phyloP scores from a whole-genome alignment of 2,113 vertebrate species.

The Proterorhinus semilunaris region DNA sequence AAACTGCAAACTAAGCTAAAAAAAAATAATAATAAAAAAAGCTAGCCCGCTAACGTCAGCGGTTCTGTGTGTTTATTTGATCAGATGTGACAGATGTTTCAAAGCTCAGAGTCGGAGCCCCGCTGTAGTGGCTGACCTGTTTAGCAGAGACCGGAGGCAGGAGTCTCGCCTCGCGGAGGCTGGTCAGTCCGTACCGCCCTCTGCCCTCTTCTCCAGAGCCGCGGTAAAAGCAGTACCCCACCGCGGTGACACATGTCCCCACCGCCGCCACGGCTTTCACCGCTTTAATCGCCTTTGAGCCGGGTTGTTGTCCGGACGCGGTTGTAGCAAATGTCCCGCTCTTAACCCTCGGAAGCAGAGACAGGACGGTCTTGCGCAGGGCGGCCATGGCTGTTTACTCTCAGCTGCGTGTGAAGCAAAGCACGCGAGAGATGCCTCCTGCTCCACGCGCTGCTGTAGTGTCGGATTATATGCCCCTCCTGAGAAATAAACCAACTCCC shows the following conservation, averaged over 20 bases:
- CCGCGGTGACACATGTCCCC: constrained; percentile 53
- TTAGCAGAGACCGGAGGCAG: constrained; percentile 72
- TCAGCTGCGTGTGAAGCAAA: constrained; percentile 19
- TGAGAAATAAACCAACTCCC: background rate
- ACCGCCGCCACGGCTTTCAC: constrained; percentile 38
- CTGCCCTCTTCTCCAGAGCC: background rate
- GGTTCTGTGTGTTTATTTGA: background rate
- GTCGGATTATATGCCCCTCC: background rate
- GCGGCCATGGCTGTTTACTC: constrained; percentile 66
- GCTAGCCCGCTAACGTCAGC: background rate
- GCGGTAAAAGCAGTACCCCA: constrained; percentile 25
- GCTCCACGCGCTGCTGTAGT: constrained; percentile 18
- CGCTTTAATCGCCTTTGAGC: constrained; percentile 7
- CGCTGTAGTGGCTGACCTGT: constrained; percentile 53
- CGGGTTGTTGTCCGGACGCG: background rate
- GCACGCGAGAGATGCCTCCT: constrained; percentile 68
- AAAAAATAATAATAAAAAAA: background rate
- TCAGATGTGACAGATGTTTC: too few species aligned
- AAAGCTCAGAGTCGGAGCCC: background rate
- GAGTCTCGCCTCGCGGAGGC: constrained; percentile 46
- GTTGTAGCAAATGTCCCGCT: constrained; percentile 7
- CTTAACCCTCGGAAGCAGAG: constrained; percentile 17
- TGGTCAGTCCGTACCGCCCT: constrained; percentile 21
- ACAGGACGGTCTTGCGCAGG: constrained; percentile 51
- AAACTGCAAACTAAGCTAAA: background rate